Percentiles rank a stretch among this genome's conserved stretches.
These are phyloP conservation scores for Aethina tumida DNA, from an alignment of 1,140 invertebrate species.

Conservation along the genomic window DNA sequence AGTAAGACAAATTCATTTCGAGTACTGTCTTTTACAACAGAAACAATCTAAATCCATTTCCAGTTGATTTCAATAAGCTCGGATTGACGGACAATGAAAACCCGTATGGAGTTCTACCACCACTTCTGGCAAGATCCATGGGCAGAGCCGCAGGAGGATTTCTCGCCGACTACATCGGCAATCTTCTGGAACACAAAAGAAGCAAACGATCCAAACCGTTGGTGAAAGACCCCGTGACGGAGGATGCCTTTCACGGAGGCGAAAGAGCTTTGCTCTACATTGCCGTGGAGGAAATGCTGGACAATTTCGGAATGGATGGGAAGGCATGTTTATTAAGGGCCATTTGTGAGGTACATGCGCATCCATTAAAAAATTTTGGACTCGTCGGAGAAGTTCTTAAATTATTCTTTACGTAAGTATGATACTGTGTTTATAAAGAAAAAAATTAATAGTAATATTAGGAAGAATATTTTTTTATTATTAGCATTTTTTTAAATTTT, in stretches of 20 bases:
- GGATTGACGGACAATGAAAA: slow-evolving; percentile 78
- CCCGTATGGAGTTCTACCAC: slow-evolving; percentile 67
- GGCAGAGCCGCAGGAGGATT: slow-evolving; percentile 54
- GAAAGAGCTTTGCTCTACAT: slow-evolving; percentile 67
- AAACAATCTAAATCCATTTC: slow-evolving; percentile 21
- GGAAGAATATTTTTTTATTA: background rate
- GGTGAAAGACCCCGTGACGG: too few species aligned
- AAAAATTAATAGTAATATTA: slow-evolving; percentile 2
- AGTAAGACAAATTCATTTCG: slow-evolving; percentile 34
- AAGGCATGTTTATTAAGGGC: slow-evolving; percentile 71
- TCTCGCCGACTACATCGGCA: slow-evolving; percentile 55
- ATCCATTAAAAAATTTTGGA: slow-evolving; percentile 64
- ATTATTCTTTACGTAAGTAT: slow-evolving; percentile 66
- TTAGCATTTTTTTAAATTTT: slow-evolving; percentile 20
- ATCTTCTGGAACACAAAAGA: slow-evolving; percentile 54
- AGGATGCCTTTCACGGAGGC: slow-evolving; percentile 59
- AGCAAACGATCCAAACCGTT: slow-evolving; percentile 46
- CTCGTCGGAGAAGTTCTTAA: slow-evolving; percentile 69
- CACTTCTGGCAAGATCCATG: slow-evolving; percentile 57
- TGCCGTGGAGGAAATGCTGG: slow-evolving; percentile 62
- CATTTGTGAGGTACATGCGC: slow-evolving; percentile 76
- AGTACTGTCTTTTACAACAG: slow-evolving; percentile 3
- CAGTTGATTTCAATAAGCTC: slow-evolving; percentile 75
- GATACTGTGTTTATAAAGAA: background rate
- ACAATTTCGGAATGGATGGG: slow-evolving; percentile 67